Conservation (phyloP, 2,888 invertebrate species). For the Hypomecis punctinalis region DNA sequence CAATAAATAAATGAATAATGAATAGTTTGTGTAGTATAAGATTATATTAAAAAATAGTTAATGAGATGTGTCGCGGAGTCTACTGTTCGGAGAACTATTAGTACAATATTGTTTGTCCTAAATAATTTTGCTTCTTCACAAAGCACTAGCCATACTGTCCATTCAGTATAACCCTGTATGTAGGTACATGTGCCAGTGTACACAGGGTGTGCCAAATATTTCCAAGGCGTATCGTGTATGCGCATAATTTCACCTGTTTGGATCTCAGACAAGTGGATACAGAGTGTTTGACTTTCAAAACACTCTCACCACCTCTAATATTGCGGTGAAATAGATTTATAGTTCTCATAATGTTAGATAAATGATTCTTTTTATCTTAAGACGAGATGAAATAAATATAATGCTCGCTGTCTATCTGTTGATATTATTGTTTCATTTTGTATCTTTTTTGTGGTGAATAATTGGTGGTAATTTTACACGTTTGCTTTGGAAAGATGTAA, state of each 20-base stretch:
- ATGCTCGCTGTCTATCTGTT: background rate
- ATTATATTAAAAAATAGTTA: no score
- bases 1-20: no score
- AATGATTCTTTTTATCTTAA: constrained; percentile 6
- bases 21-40: no score
- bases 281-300: constrained; percentile 31
- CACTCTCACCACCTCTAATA: constrained; percentile 8
- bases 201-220: constrained; percentile 55
- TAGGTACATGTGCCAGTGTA: constrained; percentile 2
- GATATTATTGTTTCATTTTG: background rate
- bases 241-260: constrained; percentile 59
- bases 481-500: no score
- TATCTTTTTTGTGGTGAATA: background rate
- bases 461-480: background rate
- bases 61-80: no score
- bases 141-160: no score
- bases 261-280: constrained; percentile 29
- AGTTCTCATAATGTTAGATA: constrained; percentile 4
- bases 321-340: constrained; percentile 10
- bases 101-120: no score
- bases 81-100: no score
- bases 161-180: no score
- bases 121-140: no score
- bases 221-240: constrained; percentile 59
- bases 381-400: background rate